Evolutionary conservation across 2,797 vertebrate species (phyloP).

Genomic region (Masticophis lateralis): DNA sequence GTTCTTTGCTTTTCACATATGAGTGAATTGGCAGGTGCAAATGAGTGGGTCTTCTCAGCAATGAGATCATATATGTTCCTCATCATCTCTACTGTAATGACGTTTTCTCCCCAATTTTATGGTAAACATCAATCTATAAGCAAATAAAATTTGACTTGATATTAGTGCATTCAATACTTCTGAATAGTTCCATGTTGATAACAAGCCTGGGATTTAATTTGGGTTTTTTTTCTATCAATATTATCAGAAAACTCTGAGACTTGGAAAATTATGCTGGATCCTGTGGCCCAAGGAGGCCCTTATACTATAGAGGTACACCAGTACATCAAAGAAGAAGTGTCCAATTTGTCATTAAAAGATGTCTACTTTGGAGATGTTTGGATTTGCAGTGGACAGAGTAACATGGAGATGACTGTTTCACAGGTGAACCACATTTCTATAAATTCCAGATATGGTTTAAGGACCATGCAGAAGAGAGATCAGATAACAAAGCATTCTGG

Average conservation of each 20-base stretch:
- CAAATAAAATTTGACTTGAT: background rate
- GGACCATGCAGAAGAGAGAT: background rate
- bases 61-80: background rate
- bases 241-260: slow-evolving; percentile 63
- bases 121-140: background rate
- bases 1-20: background rate
- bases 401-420: slow-evolving; percentile 83
- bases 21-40: background rate
- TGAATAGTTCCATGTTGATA: background rate
- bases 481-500: no score
- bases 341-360: slow-evolving; percentile 67
- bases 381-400: slow-evolving; percentile 94
- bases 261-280: slow-evolving; percentile 80
- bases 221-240: background rate
- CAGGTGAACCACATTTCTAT: slow-evolving; percentile 71
- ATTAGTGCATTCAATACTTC: background rate
- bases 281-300: slow-evolving; percentile 79
- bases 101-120: background rate
- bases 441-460: background rate
- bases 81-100: no score
- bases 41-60: background rate
- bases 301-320: slow-evolving; percentile 71
- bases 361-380: slow-evolving; percentile 91
- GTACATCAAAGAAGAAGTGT: background rate
- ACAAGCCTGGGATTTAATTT: background rate